Percentiles rank a stretch among this genome's conserved stretches.
Evolutionary conservation across 2,113 vertebrate species (phyloP).

Genomic region (Brachyhypopomus occidentalis): DNA sequence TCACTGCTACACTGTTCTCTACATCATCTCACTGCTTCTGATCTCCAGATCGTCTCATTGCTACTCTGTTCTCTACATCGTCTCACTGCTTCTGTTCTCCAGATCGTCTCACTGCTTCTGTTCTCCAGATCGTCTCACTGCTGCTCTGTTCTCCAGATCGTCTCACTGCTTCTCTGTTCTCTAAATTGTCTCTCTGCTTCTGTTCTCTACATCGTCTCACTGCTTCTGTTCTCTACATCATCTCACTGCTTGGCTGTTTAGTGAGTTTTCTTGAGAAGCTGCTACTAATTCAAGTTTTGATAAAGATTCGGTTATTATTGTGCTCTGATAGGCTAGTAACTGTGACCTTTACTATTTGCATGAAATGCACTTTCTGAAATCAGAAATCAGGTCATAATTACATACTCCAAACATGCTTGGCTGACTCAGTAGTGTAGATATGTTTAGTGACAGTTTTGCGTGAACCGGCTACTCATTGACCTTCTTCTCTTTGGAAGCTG

Average conservation of each 20-base stretch:
- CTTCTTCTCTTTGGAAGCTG: slow-evolving; percentile 74
- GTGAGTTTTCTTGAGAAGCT: background rate
- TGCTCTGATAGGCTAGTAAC: slow-evolving; percentile 5
- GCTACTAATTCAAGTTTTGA: background rate
- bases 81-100: no score
- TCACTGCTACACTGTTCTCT: background rate
- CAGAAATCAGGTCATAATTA: no score
- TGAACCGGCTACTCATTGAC: slow-evolving; percentile 7
- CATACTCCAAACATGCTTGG: no score
- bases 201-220: no score
- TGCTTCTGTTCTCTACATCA: background rate
- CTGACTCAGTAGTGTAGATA: slow-evolving; percentile 27
- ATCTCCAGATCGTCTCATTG: no score
- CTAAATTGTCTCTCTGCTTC: no score
- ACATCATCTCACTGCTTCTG: background rate
- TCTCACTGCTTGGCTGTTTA: background rate
- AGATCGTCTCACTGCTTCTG: background rate
- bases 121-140: background rate
- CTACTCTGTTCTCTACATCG: no score
- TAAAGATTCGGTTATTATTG: background rate
- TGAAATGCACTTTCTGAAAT: background rate
- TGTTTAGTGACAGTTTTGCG: background rate
- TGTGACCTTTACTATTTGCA: slow-evolving; percentile 22
- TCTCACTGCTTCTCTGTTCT: no score
- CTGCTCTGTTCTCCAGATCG: no score